Evolutionary conservation across 2,888 invertebrate genomes (phyloP), one percentile per base, ranked within the genome.

Genomic region (Steinernema carpocapsae): DNA sequence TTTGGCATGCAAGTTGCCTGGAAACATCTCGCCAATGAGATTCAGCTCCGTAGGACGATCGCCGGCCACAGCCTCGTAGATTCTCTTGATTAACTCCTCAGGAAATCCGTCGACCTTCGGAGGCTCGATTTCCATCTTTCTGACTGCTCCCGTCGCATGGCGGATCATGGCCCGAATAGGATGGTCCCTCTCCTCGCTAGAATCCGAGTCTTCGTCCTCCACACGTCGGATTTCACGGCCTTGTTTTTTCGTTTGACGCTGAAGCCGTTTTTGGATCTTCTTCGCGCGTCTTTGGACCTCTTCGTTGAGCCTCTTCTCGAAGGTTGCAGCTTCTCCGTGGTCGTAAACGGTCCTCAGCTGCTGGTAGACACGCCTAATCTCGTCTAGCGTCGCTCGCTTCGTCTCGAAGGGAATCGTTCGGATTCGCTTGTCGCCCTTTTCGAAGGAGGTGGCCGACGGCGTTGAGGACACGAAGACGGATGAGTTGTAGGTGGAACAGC

Each of bases 71-170:
- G 52, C 52, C 12, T 52, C 52, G 24, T 52, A 52, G 24, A 52
- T 52, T 22, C 52, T 52, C 24, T 52, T 52, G 24, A 52, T 52
- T 22, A 52, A 12, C 24, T 52, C 52, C 24, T 52, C 52, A 12
- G 52, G 24, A 2, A 52, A 22, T 22, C 52, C 52, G 24, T 52
- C 52, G 52, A 52, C 19, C 52, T 52, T 52, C 52, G 19, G 52
- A 22, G 22, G 52, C 12, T 19, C 24, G 19, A 52, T 7, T 2
- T 19, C 19, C 19, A 52, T n/a, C 24, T 52, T 52, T 22, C 24
- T 52, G 22, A 52, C 52, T 12, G 22, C 24, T 22, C 19, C 52
- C 1, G 24, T 52, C 3, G 52, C 52, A 24, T 52, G 52, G 22
- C 24, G 19, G 12, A 52, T 52, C 52, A 52, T 52, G 22, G 52